Percentiles rank a stretch among this genome's conserved stretches.
Conservation (phyloP, 2,113 vertebrate species). For the Esox niger region DNA sequence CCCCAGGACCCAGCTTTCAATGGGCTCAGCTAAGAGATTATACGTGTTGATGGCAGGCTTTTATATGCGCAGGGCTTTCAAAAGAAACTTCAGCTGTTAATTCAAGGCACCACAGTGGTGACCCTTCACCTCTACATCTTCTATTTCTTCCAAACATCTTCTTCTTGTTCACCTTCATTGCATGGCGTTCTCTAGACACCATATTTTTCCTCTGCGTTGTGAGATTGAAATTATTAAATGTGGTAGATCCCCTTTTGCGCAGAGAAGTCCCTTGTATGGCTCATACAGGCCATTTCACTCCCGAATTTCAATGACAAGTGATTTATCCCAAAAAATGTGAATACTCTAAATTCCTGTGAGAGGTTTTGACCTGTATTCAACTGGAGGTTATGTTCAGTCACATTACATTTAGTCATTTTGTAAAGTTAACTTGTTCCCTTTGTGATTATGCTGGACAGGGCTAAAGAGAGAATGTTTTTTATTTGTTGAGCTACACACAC, state of each 20-base stretch:
- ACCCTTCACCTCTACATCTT: conserved; percentile 17
- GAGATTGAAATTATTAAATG: neutral
- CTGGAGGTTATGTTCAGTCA: neutral
- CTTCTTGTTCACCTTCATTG: no score
- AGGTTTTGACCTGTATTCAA: conserved; percentile 2
- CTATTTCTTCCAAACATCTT: conserved; percentile 11
- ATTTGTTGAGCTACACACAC: neutral
- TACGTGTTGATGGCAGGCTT: conserved; percentile 97
- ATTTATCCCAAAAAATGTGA: neutral
- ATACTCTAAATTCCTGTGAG: neutral
- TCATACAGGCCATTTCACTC: neutral
- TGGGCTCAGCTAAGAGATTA: conserved; percentile 98
- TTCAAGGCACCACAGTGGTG: conserved; percentile 78
- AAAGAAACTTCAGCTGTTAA: conserved; percentile 86
- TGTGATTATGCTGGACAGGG: neutral
- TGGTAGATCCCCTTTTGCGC: neutral
- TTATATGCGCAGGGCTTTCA: conserved; percentile 88
- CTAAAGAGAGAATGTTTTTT: neutral
- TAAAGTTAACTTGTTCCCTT: neutral
- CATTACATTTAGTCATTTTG: neutral
- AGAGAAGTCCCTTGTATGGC: neutral
- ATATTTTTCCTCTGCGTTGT: neutral
- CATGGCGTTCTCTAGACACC: neutral
- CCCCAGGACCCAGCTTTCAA: conserved; percentile 93
- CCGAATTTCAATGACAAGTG: neutral